phyloP scores from a whole-genome alignment of 2,888 invertebrate genomes.

The Brachyopa scutellaris region DNA sequence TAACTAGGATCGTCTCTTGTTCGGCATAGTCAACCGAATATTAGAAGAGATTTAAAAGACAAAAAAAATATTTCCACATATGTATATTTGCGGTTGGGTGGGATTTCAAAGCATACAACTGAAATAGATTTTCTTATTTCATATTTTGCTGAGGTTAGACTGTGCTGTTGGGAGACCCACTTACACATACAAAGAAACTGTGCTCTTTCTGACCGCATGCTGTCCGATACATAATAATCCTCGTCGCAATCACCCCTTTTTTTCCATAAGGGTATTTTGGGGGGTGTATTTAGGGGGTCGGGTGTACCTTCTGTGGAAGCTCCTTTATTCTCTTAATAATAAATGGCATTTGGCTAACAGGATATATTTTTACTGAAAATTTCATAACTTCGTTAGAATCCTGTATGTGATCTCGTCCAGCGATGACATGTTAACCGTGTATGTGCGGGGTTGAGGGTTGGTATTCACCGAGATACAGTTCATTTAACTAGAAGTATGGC shows the following conservation, averaged over 20 bases:
- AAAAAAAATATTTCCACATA: conserved; percentile 8
- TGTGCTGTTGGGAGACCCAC: not conserved
- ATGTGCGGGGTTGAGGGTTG: not conserved
- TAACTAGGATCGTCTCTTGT: not conserved
- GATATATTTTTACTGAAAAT: conserved; percentile 70
- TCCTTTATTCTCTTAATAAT: conserved; percentile 65
- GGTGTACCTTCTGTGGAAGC: conserved; percentile 27
- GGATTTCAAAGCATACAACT: conserved; percentile 11
- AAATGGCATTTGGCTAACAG: conserved; percentile 68
- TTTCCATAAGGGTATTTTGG: not conserved
- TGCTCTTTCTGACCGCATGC: conserved; percentile 10
- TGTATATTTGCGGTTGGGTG: not conserved
- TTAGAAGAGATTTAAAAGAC: not conserved
- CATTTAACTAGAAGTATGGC: too few relatives aligned
- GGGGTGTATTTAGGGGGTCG: not conserved
- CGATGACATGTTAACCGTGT: conserved; percentile 28
- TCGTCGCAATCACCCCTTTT: conserved; percentile 53
- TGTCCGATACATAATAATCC: conserved; percentile 51
- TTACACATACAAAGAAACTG: not conserved
- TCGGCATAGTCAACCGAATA: conserved; percentile 1
- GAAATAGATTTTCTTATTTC: conserved; percentile 35
- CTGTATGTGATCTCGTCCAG: conserved; percentile 24
- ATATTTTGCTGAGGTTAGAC: conserved; percentile 7
- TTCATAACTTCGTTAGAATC: conserved; percentile 70
- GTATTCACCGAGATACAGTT: conserved; percentile 43